Evolutionary conservation across 2,797 vertebrate species (phyloP), one percentile per base, ranked within the genome.

Genomic region (Hipposideros larvatus): DNA sequence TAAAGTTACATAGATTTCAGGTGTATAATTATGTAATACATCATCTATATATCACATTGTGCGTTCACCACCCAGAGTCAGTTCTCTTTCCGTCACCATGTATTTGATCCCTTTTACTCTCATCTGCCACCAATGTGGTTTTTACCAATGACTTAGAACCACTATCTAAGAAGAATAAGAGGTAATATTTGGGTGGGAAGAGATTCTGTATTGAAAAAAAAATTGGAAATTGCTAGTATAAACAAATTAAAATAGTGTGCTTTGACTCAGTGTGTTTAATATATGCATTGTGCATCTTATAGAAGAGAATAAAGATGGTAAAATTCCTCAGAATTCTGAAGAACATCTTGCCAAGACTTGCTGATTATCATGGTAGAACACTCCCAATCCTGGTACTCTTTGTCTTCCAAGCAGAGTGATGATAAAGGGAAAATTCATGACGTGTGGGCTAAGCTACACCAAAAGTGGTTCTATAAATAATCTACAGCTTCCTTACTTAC

Each of bases 401-500:
- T 96, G 21, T 19, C 31, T 93, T 90, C n/a, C 9, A 22, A 75
- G 21, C 7, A 61, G 31, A 63, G 6, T 59, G 28, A 80, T 79
- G 63, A 71, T 71, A 51, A 87, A 61, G 10, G 70, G 37, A 93
- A 83, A 95, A 66, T 48, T 87, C 19, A 41, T 71, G 43, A 53
- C 66, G 15, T 68, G 55, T 77, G 1, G 70, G 26, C 7, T 95
- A 26, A 92, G 7, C 22, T 34, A 63, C 2, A 75, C 34, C 22
- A 57, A 59, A 93, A 82, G 15, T 68, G 48, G 74, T 31, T 85
- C 24, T 92, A 41, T 90, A 95, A 97, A 85, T 61, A 95, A 70
- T 59, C 43, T 55, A 9, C n/a, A 71, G 43, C 11, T 91, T 89
- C 28, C 9, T 8, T 92, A 93, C 26, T 78, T 95, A 78, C 7